Evolutionary conservation across 53 echinoderm and acorn worm species (phyloP), one percentile per base, ranked within the genome.

Genomic region (Henricia sp.): DNA sequence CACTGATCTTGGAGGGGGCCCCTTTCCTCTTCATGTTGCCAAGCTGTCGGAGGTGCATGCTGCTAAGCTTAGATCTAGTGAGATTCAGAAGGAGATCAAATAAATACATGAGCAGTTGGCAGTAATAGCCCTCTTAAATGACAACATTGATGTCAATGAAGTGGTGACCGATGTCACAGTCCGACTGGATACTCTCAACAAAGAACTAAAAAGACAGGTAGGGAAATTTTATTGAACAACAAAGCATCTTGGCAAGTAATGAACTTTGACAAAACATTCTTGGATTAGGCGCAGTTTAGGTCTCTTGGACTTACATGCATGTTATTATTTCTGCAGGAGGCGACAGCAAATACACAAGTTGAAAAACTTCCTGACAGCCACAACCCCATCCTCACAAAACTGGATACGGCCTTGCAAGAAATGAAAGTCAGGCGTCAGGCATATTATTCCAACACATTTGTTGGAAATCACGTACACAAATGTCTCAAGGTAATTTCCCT

Each of bases 401-500:
- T 66, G 35, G 66, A 66, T 13, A 34, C 12, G 34, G 37, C 66
- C 35, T 37, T 66, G 16, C 66, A 66, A 33, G 66, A 66, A 14
- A 66, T 66, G 37, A 37, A 66, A 66, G 66, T 66, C 12, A 14
- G 33, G 32, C 66, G 66, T n/a, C n/a, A n/a, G n/a, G n/a, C n/a
- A n/a, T n/a, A n/a, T n/a, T n/a, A n/a, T n/a, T n/a, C n/a, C n/a
- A 66, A 66, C 66, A 66, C 66, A 14, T 66, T 66, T 66, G 66
- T 66, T 13, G 38, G 66, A 11, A 66, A 66, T 37, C 66, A 66
- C 19, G 66, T 66, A 12, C 66, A 66, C 11, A 66, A 66, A 35
- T 66, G 66, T 66, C 66, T 66, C 12, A 66, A 66, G 66, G 66
- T 66, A 66, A 66, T 13, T 34, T 20, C 24, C 29, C 14, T 29